phyloP scores from a whole-genome alignment of 1,140 invertebrate genomes.

The Cyphomyrmex costatus region DNA sequence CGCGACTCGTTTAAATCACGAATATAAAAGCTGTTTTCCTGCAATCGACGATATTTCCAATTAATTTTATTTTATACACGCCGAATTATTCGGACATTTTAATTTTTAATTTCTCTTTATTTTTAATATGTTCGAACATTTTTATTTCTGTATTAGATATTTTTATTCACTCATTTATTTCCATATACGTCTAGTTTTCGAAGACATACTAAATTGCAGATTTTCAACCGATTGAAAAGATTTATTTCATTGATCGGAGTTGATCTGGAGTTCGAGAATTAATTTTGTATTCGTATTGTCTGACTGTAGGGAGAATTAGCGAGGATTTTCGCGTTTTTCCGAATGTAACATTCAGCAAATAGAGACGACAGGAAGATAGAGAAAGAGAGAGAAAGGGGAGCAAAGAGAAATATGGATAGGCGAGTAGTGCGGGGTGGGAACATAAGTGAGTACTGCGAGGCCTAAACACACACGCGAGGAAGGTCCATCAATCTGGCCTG shows the following conservation, averaged over 20 bases:
- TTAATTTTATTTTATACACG: constrained; percentile 29
- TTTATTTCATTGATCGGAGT: constrained; percentile 9
- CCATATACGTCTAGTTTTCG: not conserved
- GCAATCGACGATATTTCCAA: not conserved
- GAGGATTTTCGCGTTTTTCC: constrained; percentile 43
- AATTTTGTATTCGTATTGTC: constrained; percentile 33
- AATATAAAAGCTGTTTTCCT: not conserved
- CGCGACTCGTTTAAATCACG: constrained; percentile 7
- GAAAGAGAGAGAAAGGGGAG: not conserved
- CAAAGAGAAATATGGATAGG: constrained; percentile 30
- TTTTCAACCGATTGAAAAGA: not conserved
- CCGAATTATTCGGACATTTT: not conserved
- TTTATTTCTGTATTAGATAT: not conserved
- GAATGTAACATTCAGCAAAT: constrained; percentile 53
- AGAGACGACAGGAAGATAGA: not conserved
- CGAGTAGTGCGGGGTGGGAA: constrained; percentile 74
- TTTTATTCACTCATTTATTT: constrained; percentile 27
- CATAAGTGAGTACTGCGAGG: constrained; percentile 84
- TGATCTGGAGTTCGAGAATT: not conserved
- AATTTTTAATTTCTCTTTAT: not conserved
- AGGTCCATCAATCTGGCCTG: constrained; percentile 86
- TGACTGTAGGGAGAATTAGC: constrained; percentile 32
- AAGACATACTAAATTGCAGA: not conserved
- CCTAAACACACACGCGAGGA: constrained; percentile 82
- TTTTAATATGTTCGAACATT: not conserved